A percentile compares a stretch with the other conserved stretches of the same genome.
Conservation (phyloP, 2,797 vertebrate genomes). For the Lophotriccus pileatus region DNA sequence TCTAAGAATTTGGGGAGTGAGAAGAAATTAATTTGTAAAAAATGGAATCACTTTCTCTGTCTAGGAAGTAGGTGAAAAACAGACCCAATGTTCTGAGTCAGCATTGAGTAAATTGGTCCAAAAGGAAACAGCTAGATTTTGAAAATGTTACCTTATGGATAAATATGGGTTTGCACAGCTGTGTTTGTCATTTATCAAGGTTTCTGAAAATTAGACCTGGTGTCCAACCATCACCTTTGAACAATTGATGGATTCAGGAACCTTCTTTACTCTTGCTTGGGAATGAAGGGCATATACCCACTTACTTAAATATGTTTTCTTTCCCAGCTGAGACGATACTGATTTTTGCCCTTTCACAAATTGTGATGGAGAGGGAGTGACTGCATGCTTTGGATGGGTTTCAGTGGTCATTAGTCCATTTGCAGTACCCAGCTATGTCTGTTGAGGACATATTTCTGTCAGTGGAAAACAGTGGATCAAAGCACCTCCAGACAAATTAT, state of each 20-base stretch:
- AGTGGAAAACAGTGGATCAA: not conserved
- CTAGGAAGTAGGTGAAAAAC: not conserved
- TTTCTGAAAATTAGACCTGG: not conserved
- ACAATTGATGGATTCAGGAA: not conserved
- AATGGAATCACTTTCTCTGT: not conserved
- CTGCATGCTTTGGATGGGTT: not conserved
- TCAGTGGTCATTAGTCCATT: not conserved
- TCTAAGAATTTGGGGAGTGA: not conserved
- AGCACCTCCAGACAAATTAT: not conserved
- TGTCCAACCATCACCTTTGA: not conserved
- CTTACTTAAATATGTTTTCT: not conserved
- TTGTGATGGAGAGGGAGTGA: not conserved
- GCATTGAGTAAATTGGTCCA: not conserved
- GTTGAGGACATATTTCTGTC: not conserved
- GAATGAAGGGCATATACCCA: not conserved
- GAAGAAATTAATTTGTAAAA: not conserved
- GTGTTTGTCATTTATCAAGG: not conserved
- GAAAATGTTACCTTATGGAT: not conserved
- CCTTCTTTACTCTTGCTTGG: not conserved
- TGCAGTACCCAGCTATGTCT: not conserved
- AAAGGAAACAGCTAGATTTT: not conserved
- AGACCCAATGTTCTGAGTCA: not conserved
- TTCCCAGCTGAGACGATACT: not conserved
- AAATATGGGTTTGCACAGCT: not conserved
- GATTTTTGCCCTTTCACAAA: not conserved